Evolutionary conservation across 2,888 invertebrate species (phyloP).

Genomic region (Calliphora vomitoria): DNA sequence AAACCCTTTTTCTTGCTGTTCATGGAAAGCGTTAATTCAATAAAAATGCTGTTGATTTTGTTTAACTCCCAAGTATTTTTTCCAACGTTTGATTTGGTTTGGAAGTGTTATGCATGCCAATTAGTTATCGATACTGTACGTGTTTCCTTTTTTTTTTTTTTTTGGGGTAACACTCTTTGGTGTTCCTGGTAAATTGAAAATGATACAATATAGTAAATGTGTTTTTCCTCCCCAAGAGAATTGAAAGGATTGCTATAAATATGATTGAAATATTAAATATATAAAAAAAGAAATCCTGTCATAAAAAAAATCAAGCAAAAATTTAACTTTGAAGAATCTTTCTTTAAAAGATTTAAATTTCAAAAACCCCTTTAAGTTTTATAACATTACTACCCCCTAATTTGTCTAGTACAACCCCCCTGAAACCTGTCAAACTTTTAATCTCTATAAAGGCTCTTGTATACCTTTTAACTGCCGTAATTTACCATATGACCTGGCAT

Average conservation of each 20-base stretch:
- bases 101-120: conserved; percentile 77
- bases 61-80: conserved; percentile 11
- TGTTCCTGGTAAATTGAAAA: conserved; percentile 17
- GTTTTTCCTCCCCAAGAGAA: neutral
- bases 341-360: too few relatives aligned
- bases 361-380: too few relatives aligned
- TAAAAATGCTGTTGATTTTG: conserved; percentile 45
- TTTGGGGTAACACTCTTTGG: neutral
- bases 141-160: conserved; percentile 77
- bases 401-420: neutral
- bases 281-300: neutral
- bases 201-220: conserved; percentile 28
- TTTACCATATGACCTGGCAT: neutral
- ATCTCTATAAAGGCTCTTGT: neutral
- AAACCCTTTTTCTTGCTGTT: neutral
- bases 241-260: neutral
- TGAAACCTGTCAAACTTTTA: neutral
- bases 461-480: neutral
- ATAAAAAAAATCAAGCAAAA: neutral
- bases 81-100: conserved; percentile 34
- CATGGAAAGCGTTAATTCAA: conserved; percentile 47
- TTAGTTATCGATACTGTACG: conserved; percentile 82
- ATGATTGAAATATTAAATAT: neutral
- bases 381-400: too few relatives aligned
- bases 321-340: neutral